phyloP scores from a whole-genome alignment of 2,113 vertebrate genomes.

The Prolemur simus region DNA sequence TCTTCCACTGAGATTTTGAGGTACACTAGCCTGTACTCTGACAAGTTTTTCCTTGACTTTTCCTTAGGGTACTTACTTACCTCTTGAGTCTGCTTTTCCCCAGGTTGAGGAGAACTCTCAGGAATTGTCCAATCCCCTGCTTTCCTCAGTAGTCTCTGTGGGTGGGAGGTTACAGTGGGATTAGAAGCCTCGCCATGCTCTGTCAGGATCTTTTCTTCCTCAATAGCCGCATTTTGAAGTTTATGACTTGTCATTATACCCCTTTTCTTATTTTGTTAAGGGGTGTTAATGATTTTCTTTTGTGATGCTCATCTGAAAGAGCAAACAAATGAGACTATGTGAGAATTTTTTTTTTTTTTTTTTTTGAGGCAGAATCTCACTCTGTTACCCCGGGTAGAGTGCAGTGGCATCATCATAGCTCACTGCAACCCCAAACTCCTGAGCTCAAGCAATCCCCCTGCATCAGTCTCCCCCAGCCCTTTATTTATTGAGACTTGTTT shows the following conservation, averaged over 20 bases:
- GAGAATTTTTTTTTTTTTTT: background rate
- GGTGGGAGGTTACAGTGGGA: background rate
- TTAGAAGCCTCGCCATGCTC: background rate
- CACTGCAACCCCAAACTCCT: too few species aligned
- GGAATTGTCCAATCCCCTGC: background rate
- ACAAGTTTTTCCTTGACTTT: background rate
- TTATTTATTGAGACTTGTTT: background rate
- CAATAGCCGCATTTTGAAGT: background rate
- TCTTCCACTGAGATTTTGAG: background rate
- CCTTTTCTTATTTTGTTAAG: background rate
- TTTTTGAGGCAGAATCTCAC: too few species aligned
- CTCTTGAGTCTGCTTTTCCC: background rate
- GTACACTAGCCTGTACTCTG: background rate
- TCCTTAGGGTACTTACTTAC: background rate
- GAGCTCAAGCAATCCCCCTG: too few species aligned
- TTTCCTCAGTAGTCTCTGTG: background rate
- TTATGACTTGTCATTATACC: background rate
- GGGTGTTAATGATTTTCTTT: background rate
- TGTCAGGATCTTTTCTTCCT: background rate
- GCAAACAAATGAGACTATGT: background rate
- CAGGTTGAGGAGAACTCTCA: background rate
- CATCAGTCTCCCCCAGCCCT: too few species aligned
- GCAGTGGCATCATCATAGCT: too few species aligned
- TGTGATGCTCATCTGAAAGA: background rate
- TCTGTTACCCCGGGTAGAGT: background rate